Evolutionary conservation across 2,113 vertebrate genomes (phyloP).

Genomic region (Alexandromys fortis): DNA sequence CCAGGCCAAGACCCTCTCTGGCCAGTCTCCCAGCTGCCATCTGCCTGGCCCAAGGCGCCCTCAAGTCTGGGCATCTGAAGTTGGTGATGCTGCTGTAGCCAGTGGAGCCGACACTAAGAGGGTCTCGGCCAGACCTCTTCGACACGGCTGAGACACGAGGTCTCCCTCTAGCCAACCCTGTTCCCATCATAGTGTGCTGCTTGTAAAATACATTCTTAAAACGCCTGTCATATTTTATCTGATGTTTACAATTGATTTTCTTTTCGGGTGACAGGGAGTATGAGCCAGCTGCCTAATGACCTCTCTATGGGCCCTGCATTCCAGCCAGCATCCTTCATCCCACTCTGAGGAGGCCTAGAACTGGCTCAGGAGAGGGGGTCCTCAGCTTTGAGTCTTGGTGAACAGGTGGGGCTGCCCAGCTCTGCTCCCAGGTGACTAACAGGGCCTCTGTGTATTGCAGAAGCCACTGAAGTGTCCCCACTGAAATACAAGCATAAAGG

Average conservation of each 20-base stretch:
- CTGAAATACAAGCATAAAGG: too few species aligned
- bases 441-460: neutral
- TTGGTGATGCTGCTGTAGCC: neutral
- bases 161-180: neutral
- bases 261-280: constrained; percentile 40
- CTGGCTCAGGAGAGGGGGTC: fast-evolving
- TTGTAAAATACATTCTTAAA: constrained; percentile 49
- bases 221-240: constrained; percentile 50
- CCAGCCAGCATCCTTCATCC: neutral
- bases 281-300: constrained; percentile 23
- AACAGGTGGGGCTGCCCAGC: neutral
- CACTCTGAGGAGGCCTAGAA: neutral
- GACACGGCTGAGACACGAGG: neutral
- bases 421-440: neutral
- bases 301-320: constrained; percentile 24
- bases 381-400: neutral
- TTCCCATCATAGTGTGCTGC: neutral
- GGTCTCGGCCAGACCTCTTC: neutral
- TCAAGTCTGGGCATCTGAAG: neutral
- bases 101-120: neutral
- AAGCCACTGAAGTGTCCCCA: neutral
- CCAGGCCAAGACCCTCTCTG: neutral
- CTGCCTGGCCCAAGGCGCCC: constrained; percentile 5
- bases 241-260: constrained; percentile 67
- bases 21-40: neutral